Evolutionary conservation across 2,888 invertebrate species (phyloP), one percentile per base, ranked within the genome.

Genomic region (Altica lythri): DNA sequence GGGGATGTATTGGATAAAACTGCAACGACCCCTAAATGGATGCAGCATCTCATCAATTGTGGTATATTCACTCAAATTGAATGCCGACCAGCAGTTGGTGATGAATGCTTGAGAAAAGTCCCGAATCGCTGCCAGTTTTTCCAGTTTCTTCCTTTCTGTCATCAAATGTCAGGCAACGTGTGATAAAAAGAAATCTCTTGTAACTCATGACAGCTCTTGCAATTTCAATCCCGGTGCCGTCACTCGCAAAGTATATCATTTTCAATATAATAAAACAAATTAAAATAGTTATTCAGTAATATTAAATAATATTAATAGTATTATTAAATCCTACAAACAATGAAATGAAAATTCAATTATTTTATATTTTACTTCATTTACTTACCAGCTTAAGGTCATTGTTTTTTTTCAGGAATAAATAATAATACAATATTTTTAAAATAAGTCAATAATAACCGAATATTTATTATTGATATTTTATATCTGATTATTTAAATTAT

Each of bases 151-250:
- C 18, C 59, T 40, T 42, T 60, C 49, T 62, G 35, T 63, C 56
- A 54, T 63, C 60, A 34, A 63, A 57, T 40, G 54, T 46, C 18
- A 64, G 43, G 45, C 52, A 57, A 37, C 50, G 40, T 17, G 53
- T 50, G 12, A 57, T 48, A 32, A 59, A 62, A 12, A 53, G 40
- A 55, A 61, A 61, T 38, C 61, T 54, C 45, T 59, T 49, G 50
- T 49, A 53, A n/a, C n/a, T 46, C 63, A 63, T 60, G 13, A 44
- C 37, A 30, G 58, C 51, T 49, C 59, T 53, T 47, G 46, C 45
- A 35, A 55, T 55, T 56, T 55, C 42, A 52, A 52, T 58, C 30
- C 61, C 56, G 34, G 57, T 57, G 17, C 47, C 57, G 44, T 59
- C 60, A 27, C 9, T 38, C 34, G 60, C 35, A 47, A 51, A 59